A percentile compares a stretch with the other conserved stretches of the same genome.
Conservation (phyloP, 2,888 invertebrate species). For the Endotricha flammealis region DNA sequence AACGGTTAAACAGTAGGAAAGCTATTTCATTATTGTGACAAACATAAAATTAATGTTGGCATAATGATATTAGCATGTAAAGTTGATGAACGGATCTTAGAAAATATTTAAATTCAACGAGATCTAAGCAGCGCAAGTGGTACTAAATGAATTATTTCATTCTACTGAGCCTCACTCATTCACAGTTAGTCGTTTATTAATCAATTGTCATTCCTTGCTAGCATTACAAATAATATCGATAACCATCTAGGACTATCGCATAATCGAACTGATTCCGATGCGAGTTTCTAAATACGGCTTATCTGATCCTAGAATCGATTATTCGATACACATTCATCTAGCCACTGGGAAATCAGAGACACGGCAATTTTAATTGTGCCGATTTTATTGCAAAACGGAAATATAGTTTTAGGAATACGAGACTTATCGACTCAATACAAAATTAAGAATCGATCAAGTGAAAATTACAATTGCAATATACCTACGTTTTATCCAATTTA, state of each 20-base stretch:
- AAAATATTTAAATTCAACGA: too few relatives aligned
- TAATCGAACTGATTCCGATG: slow-evolving; percentile 9
- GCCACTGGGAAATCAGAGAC: background rate
- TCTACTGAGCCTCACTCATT: slow-evolving; percentile 5
- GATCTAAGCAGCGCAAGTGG: too few relatives aligned
- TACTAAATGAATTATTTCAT: too few relatives aligned
- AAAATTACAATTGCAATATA: too few relatives aligned
- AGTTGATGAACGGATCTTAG: too few relatives aligned
- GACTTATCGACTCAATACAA: background rate
- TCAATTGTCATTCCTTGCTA: slow-evolving; percentile 7
- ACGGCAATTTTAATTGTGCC: background rate
- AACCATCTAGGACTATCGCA: slow-evolving; percentile 8
- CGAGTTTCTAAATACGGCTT: slow-evolving; percentile 11
- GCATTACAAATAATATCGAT: slow-evolving; percentile 12
- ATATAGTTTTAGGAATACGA: too few relatives aligned
- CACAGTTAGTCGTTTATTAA: slow-evolving; percentile 7
- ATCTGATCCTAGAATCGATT: slow-evolving; percentile 5
- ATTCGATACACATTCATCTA: background rate
- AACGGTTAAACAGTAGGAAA: too few relatives aligned
- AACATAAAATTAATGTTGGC: too few relatives aligned
- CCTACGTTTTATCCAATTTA: too few relatives aligned
- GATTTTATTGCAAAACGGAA: background rate
- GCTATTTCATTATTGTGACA: too few relatives aligned
- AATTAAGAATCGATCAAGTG: background rate
- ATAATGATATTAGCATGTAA: too few relatives aligned